Evolutionary conservation across 2,113 vertebrate species (phyloP), one percentile per base, ranked within the genome.

Genomic region (Neotragus pygmaeus): DNA sequence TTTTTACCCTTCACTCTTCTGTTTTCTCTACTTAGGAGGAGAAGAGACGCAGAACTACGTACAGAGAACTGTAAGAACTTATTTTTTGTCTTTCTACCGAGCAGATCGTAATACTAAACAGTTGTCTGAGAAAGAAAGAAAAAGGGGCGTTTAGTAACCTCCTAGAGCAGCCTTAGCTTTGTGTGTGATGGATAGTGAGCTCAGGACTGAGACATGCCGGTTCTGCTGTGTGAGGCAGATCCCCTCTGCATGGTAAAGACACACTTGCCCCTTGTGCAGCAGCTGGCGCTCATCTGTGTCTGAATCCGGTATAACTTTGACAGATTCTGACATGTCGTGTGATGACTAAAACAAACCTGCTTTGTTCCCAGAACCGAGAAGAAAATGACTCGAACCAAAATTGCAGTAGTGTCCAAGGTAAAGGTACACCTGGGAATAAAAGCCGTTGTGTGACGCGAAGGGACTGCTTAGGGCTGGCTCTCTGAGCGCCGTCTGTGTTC

Each of bases 31-130:
- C 99, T 16, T 99, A 98, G 80, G 99, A 99, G 2, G 99, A 99
- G 98, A 99, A 99, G 92, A 99, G 99, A 96, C 98, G 99, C 12
- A 99, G 99, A 98, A 99, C 99, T 1, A 99, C 99, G 55, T 95
- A 97, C 1, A 99, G 99, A 98, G 99, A 99, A 19, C 99, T 95
- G 99, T 99, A 98, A 98, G 99, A 64, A 58, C 27, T 91, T 73
- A 13, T 53, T 53, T 62, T 70, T 21, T 70, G 12, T 82, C 28
- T 86, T 70, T 53, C 4, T 86, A 33, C n/a, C 21, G 17, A 95
- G 87, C 23, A 70, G 30, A 11, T 84, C 2, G 2, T 84, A 8
- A 12, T 78, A 23, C 36, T 92, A n/a, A 82, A 27, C 80, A 28
- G 49, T 25, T 33, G 2, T 94, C 77, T 62, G 70, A 66, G 90